Evolutionary conservation across 2,888 invertebrate genomes (phyloP).

Genomic region (Eupithecia inturbata): DNA sequence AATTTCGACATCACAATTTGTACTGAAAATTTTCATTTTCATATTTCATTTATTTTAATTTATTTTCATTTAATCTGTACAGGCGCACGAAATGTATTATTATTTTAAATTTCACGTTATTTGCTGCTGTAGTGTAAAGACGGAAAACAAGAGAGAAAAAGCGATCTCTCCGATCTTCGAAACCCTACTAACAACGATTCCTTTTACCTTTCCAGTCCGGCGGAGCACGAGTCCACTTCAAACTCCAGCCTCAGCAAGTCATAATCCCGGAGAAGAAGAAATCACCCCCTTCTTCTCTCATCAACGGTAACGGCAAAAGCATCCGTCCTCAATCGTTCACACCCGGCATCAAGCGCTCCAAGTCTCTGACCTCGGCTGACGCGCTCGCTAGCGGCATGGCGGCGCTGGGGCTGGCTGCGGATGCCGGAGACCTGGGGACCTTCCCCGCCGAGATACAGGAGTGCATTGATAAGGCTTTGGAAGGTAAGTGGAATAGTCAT

Average conservation of each 20-base stretch:
- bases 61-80: no score
- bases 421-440: slow-evolving; percentile 89
- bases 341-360: slow-evolving; percentile 89
- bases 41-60: no score
- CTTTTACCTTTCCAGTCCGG: slow-evolving; percentile 58
- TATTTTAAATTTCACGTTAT: no score
- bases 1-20: no score
- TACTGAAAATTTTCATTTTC: no score
- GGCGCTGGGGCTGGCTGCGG: slow-evolving; percentile 87
- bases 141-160: no score
- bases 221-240: slow-evolving; percentile 85
- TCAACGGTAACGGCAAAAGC: slow-evolving; percentile 77
- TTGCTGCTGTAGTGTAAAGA: no score
- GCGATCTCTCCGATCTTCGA: no score
- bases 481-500: slow-evolving; percentile 74
- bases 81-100: no score
- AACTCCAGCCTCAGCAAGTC: slow-evolving; percentile 76
- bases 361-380: slow-evolving; percentile 91
- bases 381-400: slow-evolving; percentile 87
- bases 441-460: slow-evolving; percentile 90
- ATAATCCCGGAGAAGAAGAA: slow-evolving; percentile 78
- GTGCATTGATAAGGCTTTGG: slow-evolving; percentile 89
- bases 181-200: no score
- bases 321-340: slow-evolving; percentile 74
- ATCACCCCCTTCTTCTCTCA: slow-evolving; percentile 72